Base-by-base conservation (phyloP, 1,140 invertebrate genomes). In the Bombus picipes region DNA sequence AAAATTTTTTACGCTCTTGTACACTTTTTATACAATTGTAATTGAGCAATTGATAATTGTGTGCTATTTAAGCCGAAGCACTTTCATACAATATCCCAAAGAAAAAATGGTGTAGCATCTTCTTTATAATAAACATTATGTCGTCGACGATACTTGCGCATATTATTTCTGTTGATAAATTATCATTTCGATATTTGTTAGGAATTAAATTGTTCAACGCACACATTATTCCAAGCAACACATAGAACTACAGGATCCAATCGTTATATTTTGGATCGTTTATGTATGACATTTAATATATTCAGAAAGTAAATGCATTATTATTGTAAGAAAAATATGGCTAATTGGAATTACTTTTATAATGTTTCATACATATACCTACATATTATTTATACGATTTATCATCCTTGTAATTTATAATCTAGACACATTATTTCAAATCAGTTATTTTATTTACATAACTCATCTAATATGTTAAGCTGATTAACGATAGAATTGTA, bases 81-180 rank as follows among this genome's bases (percentile, higher is more conserved):
- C 88, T 92, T 92, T 93, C 92, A 90, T 91, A 92, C 89, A 91
- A 90, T 93, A 90, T 93, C 87, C 91, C 91, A 93, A 93, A 92
- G 92, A 53, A 93, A 89, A 91, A 91, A 80, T 82, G 92, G 90
- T 93, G 92, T 92, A 93, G 90, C 89, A 88, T 93, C 92, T 92
- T 91, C 91, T 93, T 88, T 87, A 88, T 88, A 91, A 92, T 92
- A 92, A 92, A 92, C 70, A 76, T 89, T 92, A 89, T 68, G 68
- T 84, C 80, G 57, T 90, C 87, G 76, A 87, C 53, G 81, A 86
- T 77, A 81, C 43, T 80, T 89, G 25, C n/a, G 37, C 22, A 70
- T 22, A 65, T 77, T 66, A 76, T 77, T 77, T 47, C 32, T 32
- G 25, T 53, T 32, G 3, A 25, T 15, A n/a, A n/a, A 22, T 73